phyloP scores from a whole-genome alignment of 2,797 vertebrate genomes.

The Staurois parvus region DNA sequence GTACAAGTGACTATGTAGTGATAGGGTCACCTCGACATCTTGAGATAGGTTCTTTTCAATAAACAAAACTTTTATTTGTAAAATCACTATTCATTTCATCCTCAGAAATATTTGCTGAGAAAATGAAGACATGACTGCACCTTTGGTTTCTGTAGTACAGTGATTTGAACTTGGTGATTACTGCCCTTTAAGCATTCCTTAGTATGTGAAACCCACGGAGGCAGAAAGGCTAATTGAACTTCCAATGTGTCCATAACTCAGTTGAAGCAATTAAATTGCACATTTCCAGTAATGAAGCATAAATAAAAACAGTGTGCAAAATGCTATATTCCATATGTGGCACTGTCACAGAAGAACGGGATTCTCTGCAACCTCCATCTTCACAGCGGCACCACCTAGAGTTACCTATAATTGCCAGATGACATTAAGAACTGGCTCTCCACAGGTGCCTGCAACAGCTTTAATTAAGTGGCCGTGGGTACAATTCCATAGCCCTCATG shows the following conservation, averaged over 20 bases:
- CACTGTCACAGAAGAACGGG: background rate
- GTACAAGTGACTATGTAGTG: too few species aligned
- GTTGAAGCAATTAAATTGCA: constrained; percentile 44
- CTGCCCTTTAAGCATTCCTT: background rate
- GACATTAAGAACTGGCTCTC: constrained; percentile 40
- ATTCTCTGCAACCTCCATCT: constrained; percentile 5
- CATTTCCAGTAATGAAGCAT: constrained; percentile 47
- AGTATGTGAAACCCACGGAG: constrained; percentile 19
- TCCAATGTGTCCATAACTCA: constrained; percentile 32
- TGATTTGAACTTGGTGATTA: background rate
- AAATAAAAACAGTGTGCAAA: constrained; percentile 50
- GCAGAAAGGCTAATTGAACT: constrained; percentile 27
- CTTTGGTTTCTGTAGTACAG: background rate
- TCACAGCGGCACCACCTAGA: constrained; percentile 23
- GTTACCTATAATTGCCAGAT: constrained; percentile 53
- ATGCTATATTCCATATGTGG: constrained; percentile 50
- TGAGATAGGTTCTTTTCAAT: too few species aligned
- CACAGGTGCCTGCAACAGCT: constrained; percentile 1
- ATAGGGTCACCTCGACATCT: too few species aligned
- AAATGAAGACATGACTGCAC: background rate
- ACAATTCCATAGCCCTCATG: background rate
- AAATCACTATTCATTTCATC: background rate
- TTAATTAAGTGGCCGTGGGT: constrained; percentile 46
- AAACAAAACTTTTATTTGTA: background rate
- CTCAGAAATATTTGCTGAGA: background rate